Percentiles rank a stretch among this genome's conserved stretches.
Conservation (phyloP, 1,140 invertebrate species). For the Drosophila micromelanica region DNA sequence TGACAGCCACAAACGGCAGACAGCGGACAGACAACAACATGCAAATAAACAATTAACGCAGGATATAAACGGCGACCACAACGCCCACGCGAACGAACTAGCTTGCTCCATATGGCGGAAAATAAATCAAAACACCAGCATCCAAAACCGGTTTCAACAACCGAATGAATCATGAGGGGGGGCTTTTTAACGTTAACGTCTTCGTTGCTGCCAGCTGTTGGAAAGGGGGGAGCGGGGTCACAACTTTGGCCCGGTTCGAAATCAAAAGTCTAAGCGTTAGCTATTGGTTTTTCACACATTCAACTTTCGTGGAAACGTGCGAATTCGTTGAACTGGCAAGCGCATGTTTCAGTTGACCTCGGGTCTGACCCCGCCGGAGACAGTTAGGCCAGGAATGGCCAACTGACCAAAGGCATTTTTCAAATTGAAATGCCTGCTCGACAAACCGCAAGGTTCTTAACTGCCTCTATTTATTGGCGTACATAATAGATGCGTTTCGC, state of each 20-base stretch:
- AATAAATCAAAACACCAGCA: slow-evolving; percentile 1
- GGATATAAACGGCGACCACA: slow-evolving; percentile 62
- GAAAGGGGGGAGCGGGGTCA: too few species aligned
- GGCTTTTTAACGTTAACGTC: slow-evolving; percentile 6
- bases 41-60: slow-evolving; percentile 61
- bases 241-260: slow-evolving; percentile 1
- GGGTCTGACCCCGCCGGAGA: neutral
- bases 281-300: slow-evolving; percentile 41
- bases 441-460: slow-evolving; percentile 78
- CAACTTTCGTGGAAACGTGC: slow-evolving; percentile 44
- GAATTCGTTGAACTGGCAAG: slow-evolving; percentile 45
- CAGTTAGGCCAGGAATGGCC: neutral
- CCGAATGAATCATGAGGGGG: slow-evolving; percentile 22
- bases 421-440: slow-evolving; percentile 77
- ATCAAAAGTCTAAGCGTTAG: slow-evolving; percentile 2
- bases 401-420: slow-evolving; percentile 61
- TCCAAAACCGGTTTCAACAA: slow-evolving; percentile 12
- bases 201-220: neutral
- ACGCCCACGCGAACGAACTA: slow-evolving; percentile 12
- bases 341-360: neutral
- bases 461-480: slow-evolving; percentile 81
- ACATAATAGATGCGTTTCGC: slow-evolving; percentile 64
- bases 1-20: slow-evolving; percentile 4
- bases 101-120: neutral
- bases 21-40: neutral